Evolutionary conservation across 2,113 vertebrate genomes (phyloP), one percentile per base, ranked within the genome.

Genomic region (Peucedramus taeniatus): DNA sequence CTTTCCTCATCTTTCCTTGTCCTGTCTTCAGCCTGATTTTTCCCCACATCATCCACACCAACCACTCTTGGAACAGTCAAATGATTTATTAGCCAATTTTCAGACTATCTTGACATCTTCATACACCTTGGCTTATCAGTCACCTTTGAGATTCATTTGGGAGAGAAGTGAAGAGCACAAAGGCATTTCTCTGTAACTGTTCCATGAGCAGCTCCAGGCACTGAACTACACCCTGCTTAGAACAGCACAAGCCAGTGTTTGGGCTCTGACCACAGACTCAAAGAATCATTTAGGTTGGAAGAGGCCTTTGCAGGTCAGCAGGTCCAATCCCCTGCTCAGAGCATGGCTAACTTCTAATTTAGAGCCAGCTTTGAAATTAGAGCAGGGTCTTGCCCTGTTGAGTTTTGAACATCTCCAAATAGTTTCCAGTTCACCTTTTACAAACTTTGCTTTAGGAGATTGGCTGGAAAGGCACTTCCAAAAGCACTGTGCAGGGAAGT

Each of bases 381-480:
- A 66, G 14, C 28, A 81, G 18, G 20, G 15, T 61, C 76, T 89
- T 71, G 42, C 79, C 44, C 47, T 66, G 39, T 19, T 87, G 59
- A 66, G 23, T 89, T 94, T 91, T 82, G 13, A 89, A 15, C 45
- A 87, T 60, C 44, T 91, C 66, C 26, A 65, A 44, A 64, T 57
- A 31, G n/a, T 87, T 94, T 85, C 63, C 82, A 77, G 45, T 77
- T 87, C 22, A 63, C 39, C 51, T 89, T 89, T 63, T 61, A 45
- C 59, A 93, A 59, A 76, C 26, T 72, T 81, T 57, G 10, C 44
- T 83, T 71, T 61, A 77, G 66, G 56, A 82, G 65, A 57, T 37
- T 42, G 66, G n/a, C 57, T 83, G 40, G 11, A 94, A 77, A 69
- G 33, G 20, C 72, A 68, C 45, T 87, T 94, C 54, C 80, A 66